A percentile compares a stretch with the other conserved stretches of the same genome.
Evolutionary conservation across 2,888 invertebrate species (phyloP).

Genomic region (Volucella zonaria): DNA sequence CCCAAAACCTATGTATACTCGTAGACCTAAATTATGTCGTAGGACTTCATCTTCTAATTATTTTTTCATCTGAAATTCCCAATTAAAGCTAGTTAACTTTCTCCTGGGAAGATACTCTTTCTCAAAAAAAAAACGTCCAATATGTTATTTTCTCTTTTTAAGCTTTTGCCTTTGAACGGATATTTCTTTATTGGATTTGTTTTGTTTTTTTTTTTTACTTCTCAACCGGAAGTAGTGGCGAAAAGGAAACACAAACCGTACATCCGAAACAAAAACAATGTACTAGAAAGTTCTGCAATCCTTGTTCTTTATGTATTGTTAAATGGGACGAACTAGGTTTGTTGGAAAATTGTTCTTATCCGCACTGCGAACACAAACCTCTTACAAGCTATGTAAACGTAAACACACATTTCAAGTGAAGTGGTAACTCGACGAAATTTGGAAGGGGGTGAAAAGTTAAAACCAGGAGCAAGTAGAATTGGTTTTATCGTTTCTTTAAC

Average conservation of each 20-base stretch:
- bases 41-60: too few species aligned
- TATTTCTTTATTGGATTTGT: too few species aligned
- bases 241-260: neutral
- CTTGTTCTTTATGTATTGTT: neutral
- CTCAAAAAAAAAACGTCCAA: too few species aligned
- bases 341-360: neutral
- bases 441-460: constrained; percentile 2
- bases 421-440: neutral
- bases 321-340: constrained; percentile 5
- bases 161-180: too few species aligned
- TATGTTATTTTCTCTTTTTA: too few species aligned
- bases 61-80: too few species aligned
- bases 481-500: constrained; percentile 6
- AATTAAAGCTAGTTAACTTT: too few species aligned
- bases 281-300: neutral
- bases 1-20: too few species aligned
- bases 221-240: neutral
- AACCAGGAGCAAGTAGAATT: constrained; percentile 1
- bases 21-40: too few species aligned
- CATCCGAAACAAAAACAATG: neutral
- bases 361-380: neutral
- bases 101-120: too few species aligned
- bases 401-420: constrained; percentile 9
- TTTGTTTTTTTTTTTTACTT: neutral
- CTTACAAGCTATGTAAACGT: constrained; percentile 1